Percentiles rank a stretch among this genome's conserved stretches.
These are phyloP conservation scores for Latheticus oryzae DNA, from an alignment of 2,888 invertebrate genomes.

Conservation along the genomic window DNA sequence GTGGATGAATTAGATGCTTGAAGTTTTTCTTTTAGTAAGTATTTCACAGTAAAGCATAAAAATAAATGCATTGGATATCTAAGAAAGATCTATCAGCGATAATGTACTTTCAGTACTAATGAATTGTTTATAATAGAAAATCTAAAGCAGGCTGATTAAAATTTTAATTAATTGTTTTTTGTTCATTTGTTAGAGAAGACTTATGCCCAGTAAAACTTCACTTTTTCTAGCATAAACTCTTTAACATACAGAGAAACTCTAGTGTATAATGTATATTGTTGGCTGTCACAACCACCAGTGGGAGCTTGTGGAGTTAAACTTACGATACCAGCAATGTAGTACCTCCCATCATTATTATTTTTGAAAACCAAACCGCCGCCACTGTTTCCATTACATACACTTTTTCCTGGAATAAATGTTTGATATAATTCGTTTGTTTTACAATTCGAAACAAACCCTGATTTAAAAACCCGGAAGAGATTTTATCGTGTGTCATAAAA, in stretches of 20 bases:
- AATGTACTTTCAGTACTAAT: slow-evolving; percentile 30
- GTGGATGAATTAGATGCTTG: slow-evolving; percentile 25
- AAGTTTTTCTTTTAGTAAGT: slow-evolving; percentile 11
- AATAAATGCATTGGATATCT: slow-evolving; percentile 55
- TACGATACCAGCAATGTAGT: slow-evolving; percentile 66
- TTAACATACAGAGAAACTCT: slow-evolving; percentile 56
- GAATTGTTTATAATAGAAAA: slow-evolving; percentile 38
- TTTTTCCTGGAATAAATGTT: slow-evolving; percentile 56
- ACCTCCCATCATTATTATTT: slow-evolving; percentile 50
- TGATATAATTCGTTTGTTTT: too few relatives aligned
- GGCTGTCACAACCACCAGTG: slow-evolving; percentile 53
- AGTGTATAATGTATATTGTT: slow-evolving; percentile 62
- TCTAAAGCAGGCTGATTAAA: slow-evolving; percentile 40
- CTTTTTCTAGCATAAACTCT: slow-evolving; percentile 34
- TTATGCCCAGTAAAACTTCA: slow-evolving; percentile 11
- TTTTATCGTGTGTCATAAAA: neutral
- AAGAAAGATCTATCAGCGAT: slow-evolving; percentile 33
- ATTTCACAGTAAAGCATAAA: slow-evolving; percentile 18
- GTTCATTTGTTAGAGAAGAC: slow-evolving; percentile 10
- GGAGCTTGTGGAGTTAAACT: slow-evolving; percentile 58
- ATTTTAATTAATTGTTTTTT: slow-evolving; percentile 32
- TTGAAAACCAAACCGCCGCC: slow-evolving; percentile 66
- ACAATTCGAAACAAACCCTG: too few relatives aligned
- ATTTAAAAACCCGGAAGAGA: neutral
- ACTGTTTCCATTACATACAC: slow-evolving; percentile 67